These are phyloP conservation scores for Parazoanthus swiftii DNA, from an alignment of 92 coral and sea anemone genomes.

Conservation along the genomic window DNA sequence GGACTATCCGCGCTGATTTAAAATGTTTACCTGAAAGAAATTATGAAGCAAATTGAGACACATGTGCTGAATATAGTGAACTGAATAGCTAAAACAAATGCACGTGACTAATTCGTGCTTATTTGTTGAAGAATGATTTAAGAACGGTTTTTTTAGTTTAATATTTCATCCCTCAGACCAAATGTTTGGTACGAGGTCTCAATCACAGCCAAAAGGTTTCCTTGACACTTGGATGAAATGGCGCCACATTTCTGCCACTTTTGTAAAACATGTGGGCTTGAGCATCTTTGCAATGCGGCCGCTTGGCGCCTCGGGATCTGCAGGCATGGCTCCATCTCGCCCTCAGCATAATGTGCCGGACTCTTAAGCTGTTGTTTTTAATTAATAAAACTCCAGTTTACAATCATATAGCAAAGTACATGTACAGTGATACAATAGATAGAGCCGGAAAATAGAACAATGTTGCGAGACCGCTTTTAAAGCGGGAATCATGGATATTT, in stretches of 20 bases:
- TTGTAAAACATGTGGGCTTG: neutral
- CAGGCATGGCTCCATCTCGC: neutral
- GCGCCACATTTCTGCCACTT: constrained; percentile 25
- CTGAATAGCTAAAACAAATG: neutral
- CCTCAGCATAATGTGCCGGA: neutral
- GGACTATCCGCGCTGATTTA: too few species aligned
- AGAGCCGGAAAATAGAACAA: too few species aligned
- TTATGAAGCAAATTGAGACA: too few species aligned
- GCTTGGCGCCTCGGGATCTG: constrained; percentile 8
- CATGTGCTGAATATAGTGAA: too few species aligned
- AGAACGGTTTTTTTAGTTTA: neutral
- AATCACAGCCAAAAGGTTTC: constrained; percentile 1
- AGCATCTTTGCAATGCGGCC: constrained; percentile 23
- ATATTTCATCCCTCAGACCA: neutral
- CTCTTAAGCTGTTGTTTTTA: too few species aligned
- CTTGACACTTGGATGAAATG: constrained; percentile 4
- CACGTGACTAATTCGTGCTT: neutral
- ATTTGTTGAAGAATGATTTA: neutral
- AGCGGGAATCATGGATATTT: too few species aligned
- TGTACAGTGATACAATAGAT: too few species aligned
- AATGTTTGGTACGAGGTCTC: neutral
- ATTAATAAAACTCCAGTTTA: too few species aligned
- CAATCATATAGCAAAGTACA: too few species aligned
- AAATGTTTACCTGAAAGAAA: too few species aligned
- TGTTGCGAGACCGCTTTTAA: too few species aligned